phyloP scores from a whole-genome alignment of 2,888 invertebrate species.

The Poecilus cupreus region DNA sequence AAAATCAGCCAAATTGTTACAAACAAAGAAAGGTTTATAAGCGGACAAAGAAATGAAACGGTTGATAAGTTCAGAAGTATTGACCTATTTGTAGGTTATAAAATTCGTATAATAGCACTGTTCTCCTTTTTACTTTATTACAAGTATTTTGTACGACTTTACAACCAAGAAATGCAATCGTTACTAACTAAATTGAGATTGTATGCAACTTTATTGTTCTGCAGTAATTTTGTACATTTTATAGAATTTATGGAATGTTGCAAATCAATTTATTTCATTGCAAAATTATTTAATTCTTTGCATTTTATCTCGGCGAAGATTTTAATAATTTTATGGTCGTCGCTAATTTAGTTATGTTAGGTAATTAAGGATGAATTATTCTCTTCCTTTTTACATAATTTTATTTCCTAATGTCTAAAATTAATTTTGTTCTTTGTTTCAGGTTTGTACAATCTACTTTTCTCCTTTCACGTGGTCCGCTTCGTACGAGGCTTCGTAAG shows the following conservation, averaged over 20 bases:
- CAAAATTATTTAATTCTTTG: not conserved
- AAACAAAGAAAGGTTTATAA: not conserved
- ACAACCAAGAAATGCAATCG: not conserved
- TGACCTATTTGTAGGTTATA: not conserved
- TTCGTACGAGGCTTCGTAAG: too few relatives aligned
- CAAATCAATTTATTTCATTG: not conserved
- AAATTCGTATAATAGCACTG: not conserved
- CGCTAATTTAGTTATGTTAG: not conserved
- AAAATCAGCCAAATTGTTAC: not conserved
- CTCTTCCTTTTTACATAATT: conserved; percentile 24
- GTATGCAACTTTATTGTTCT: not conserved
- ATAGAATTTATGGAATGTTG: too few relatives aligned
- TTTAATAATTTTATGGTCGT: conserved; percentile 9
- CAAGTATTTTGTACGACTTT: not conserved
- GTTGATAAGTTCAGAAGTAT: not conserved
- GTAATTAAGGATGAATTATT: conserved; percentile 2
- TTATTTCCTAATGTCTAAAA: conserved; percentile 9
- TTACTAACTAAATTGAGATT: not conserved
- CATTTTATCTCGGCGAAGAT: conserved; percentile 12
- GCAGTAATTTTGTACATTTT: not conserved
- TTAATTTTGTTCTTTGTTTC: conserved; percentile 35
- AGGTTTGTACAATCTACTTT: conserved; percentile 24
- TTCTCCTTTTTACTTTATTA: not conserved
- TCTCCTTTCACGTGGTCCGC: not conserved
- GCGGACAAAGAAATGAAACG: too few relatives aligned